phyloP scores from a whole-genome alignment of 2,888 invertebrate species.

The Cryptus viduatorius region DNA sequence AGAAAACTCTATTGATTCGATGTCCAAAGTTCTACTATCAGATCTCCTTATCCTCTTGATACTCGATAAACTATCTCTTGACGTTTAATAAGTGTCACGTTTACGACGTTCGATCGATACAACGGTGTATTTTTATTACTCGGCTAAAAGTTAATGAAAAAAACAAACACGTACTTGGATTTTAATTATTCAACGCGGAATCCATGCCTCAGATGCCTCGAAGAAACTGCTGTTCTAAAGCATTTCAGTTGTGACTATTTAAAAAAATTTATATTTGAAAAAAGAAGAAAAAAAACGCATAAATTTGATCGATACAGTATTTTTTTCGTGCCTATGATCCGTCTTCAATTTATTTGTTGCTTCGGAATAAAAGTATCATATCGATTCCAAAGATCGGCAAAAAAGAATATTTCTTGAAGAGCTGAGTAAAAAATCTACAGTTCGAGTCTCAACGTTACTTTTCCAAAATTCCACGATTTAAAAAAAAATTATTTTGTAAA shows the following conservation, averaged over 20 bases:
- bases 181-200: not conserved
- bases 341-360: not conserved
- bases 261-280: not conserved
- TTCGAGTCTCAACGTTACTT: no score
- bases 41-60: conserved; percentile 59
- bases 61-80: conserved; percentile 74
- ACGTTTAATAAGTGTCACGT: conserved; percentile 78
- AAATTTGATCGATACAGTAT: not conserved
- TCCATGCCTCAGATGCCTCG: conserved; percentile 4
- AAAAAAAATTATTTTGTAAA: no score
- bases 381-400: no score
- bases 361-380: no score
- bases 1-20: conserved; percentile 73
- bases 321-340: not conserved
- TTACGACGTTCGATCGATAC: conserved; percentile 77
- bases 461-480: no score
- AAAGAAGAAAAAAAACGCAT: not conserved
- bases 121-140: conserved; percentile 68
- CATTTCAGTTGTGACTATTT: not conserved
- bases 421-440: no score
- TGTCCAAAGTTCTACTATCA: conserved; percentile 74
- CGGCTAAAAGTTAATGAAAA: not conserved
- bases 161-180: conserved; percentile 23
- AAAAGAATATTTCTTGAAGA: not conserved
- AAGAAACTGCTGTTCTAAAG: not conserved